A percentile compares a stretch with the other conserved stretches of the same genome.
These are phyloP conservation scores for Altica lythri DNA, from an alignment of 2,888 invertebrate species.

Conservation along the genomic window DNA sequence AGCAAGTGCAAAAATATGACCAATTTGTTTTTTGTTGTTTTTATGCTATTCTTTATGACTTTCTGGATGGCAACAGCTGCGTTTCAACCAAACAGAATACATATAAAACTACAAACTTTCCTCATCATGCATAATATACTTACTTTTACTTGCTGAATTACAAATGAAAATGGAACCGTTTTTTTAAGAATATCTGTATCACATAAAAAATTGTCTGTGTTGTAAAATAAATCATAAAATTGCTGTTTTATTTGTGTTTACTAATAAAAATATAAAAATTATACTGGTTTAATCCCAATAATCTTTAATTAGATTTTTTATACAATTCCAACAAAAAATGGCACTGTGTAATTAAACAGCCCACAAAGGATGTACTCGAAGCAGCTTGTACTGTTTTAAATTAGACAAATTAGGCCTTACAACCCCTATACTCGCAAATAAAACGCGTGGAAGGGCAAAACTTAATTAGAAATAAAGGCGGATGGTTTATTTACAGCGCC, in stretches of 20 bases:
- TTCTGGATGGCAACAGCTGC: constrained; percentile 44
- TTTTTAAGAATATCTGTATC: neutral
- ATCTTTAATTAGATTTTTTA: too few species aligned
- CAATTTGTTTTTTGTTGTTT: constrained; percentile 48
- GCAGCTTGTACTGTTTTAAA: constrained; percentile 13
- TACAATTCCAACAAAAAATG: too few species aligned
- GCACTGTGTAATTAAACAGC: too few species aligned
- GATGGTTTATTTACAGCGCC: constrained; percentile 1
- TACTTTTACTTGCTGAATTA: constrained; percentile 7
- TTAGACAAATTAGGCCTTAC: constrained; percentile 10
- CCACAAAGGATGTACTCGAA: constrained; percentile 5
- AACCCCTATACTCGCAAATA: constrained; percentile 11
- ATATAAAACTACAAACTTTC: constrained; percentile 10
- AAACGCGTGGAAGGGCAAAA: constrained; percentile 16
- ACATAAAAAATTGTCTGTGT: too few species aligned
- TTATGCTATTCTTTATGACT: constrained; percentile 48
- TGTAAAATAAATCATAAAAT: too few species aligned
- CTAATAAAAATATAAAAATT: too few species aligned
- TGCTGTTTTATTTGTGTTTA: too few species aligned
- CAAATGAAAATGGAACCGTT: neutral
- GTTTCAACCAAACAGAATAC: constrained; percentile 1
- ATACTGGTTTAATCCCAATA: too few species aligned
- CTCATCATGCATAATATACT: constrained; percentile 12
- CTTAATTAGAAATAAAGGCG: constrained; percentile 15
- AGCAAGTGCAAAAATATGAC: constrained; percentile 33